phyloP scores from a whole-genome alignment of 2,888 invertebrate species.

The Andrena dorsata region DNA sequence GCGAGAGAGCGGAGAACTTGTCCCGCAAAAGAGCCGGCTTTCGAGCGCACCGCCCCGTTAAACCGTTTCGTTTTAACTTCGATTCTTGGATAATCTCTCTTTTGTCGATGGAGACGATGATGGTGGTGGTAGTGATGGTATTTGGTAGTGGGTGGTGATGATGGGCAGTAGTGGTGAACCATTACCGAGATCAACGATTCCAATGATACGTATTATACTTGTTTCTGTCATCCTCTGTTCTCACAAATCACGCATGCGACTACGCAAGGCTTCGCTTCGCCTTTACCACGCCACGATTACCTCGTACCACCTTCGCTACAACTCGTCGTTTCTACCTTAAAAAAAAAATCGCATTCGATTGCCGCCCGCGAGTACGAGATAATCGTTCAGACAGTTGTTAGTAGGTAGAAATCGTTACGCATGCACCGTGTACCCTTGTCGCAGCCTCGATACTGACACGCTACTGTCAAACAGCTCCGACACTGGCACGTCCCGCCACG shows the following conservation, averaged over 20 bases:
- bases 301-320: conserved; percentile 52
- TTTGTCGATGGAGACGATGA: conserved; percentile 52
- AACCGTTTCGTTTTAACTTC: conserved; percentile 47
- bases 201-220: conserved; percentile 39
- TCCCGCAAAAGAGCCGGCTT: conserved; percentile 43
- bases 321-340: background rate
- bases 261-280: conserved; percentile 69
- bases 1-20: conserved; percentile 23
- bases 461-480: conserved; percentile 55
- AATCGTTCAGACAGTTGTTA: conserved; percentile 65
- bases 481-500: conserved; percentile 33
- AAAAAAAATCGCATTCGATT: background rate
- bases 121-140: conserved; percentile 28
- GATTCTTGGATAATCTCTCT: conserved; percentile 39
- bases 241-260: conserved; percentile 69
- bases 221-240: conserved; percentile 34
- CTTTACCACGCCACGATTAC: conserved; percentile 57
- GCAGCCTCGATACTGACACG: conserved; percentile 53
- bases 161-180: conserved; percentile 63
- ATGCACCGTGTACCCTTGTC: conserved; percentile 64
- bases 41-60: conserved; percentile 59
- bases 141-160: conserved; percentile 46
- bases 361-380: conserved; percentile 54
- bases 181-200: conserved; percentile 67
- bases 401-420: conserved; percentile 66